Percentiles rank a stretch among this genome's conserved stretches.
These are phyloP conservation scores for Dicrostonyx torquatus DNA, from an alignment of 2,797 vertebrate genomes.

Conservation along the genomic window DNA sequence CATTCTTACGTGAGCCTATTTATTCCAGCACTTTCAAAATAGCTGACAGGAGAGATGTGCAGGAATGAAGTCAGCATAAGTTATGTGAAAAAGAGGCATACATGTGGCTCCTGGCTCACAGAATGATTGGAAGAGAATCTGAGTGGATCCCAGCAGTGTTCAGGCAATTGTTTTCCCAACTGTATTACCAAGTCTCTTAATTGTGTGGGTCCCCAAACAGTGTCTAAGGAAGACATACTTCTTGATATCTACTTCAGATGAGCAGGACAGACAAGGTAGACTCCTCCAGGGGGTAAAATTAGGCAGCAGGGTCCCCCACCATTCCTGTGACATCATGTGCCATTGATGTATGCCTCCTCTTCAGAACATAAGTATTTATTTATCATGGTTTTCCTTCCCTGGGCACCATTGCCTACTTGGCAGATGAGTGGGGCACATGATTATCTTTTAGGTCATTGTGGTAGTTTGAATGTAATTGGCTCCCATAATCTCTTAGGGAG, in stretches of 20 bases:
- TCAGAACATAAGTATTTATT: background rate
- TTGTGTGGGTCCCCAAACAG: background rate
- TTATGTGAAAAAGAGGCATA: background rate
- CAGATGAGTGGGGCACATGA: background rate
- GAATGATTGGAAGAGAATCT: background rate
- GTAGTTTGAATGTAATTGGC: no score
- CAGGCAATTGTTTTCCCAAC: background rate
- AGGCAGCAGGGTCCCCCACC: background rate
- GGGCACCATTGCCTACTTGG: background rate
- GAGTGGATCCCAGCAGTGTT: background rate
- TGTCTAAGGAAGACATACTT: background rate
- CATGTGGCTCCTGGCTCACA: background rate
- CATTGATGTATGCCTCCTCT: background rate
- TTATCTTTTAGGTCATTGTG: background rate
- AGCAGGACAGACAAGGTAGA: background rate
- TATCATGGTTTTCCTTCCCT: background rate
- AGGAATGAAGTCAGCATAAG: background rate
- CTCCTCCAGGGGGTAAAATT: background rate
- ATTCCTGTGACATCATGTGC: rapidly evolving
- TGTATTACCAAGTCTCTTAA: slow-evolving; percentile 3
- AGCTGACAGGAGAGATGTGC: background rate
- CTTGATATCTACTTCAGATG: background rate
- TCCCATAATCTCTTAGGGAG: no score
- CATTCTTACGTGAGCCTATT: background rate
- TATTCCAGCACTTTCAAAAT: background rate